phyloP scores from a whole-genome alignment of 1,140 invertebrate genomes.

The Hermatobates lingyangjiaoensis region DNA sequence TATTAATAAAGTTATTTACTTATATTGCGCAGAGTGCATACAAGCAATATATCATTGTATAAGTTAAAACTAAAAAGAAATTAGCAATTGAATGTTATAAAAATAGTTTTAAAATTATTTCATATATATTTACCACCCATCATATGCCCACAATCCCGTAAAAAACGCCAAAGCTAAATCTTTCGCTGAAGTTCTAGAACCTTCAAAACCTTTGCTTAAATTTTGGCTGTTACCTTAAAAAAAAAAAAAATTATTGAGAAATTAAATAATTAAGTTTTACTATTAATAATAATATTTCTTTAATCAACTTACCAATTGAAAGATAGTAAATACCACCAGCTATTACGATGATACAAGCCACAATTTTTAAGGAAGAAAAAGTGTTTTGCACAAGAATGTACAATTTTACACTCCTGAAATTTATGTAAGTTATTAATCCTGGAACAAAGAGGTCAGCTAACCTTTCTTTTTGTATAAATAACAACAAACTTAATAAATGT shows the following conservation, averaged over 20 bases:
- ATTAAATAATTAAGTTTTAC: too few species aligned
- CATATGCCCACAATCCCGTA: constrained; percentile 85
- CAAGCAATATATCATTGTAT: too few species aligned
- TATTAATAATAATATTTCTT: too few species aligned
- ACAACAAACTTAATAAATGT: too few species aligned
- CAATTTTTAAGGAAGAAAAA: constrained; percentile 69
- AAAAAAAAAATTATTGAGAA: too few species aligned
- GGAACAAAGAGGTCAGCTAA: constrained; percentile 23
- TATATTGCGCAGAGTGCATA: too few species aligned
- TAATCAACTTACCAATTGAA: constrained; percentile 9
- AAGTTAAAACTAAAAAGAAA: too few species aligned
- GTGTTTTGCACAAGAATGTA: constrained; percentile 76
- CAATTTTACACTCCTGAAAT: constrained; percentile 69
- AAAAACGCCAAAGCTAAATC: constrained; percentile 79
- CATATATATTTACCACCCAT: constrained; percentile 74
- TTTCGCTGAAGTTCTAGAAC: constrained; percentile 45
- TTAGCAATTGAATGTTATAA: too few species aligned
- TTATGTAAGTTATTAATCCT: constrained; percentile 75
- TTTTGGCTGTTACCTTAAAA: constrained; percentile 43
- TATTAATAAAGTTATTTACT: too few species aligned
- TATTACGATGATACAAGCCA: constrained; percentile 62
- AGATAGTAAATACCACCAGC: constrained; percentile 49
- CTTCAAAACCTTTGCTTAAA: constrained; percentile 52
- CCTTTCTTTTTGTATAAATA: too few species aligned
- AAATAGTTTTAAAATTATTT: too few species aligned